A percentile compares a stretch with the other conserved stretches of the same genome.
phyloP scores from a whole-genome alignment of 2,888 invertebrate species.

The Amphimallon solstitiale region DNA sequence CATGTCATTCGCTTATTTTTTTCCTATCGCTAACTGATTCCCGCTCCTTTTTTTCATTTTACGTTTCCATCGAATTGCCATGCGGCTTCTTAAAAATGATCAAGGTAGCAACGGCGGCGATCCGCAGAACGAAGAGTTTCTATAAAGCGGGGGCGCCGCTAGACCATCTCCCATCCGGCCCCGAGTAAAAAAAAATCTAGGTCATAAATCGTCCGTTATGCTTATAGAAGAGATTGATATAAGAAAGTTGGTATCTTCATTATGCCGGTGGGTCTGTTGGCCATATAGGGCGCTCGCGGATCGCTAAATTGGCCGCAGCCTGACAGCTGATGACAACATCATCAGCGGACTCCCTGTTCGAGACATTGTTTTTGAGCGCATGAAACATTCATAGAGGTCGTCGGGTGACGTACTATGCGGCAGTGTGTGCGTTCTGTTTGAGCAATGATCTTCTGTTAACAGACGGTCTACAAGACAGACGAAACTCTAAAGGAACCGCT shows the following conservation, averaged over 20 bases:
- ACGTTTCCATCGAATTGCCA: no score
- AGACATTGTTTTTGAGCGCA: conserved; percentile 60
- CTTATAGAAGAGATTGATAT: conserved; percentile 45
- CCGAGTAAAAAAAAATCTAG: conserved; percentile 40
- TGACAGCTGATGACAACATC: conserved; percentile 64
- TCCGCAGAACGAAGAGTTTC: neutral
- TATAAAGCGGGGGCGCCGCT: conserved; percentile 54
- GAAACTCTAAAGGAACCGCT: no score
- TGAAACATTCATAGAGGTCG: conserved; percentile 58
- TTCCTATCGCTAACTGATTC: no score
- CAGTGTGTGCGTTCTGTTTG: neutral
- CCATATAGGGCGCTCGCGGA: conserved; percentile 60
- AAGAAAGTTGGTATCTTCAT: conserved; percentile 63
- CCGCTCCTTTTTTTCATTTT: no score
- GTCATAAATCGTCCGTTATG: conserved; percentile 58
- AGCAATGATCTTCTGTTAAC: no score
- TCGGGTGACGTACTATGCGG: conserved; percentile 22
- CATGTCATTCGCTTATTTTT: no score
- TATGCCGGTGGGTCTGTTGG: conserved; percentile 58
- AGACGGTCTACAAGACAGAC: no score
- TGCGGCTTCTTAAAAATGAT: conserved; percentile 22
- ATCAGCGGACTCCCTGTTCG: conserved; percentile 59
- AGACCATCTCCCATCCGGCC: conserved; percentile 43
- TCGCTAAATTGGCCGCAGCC: conserved; percentile 60
- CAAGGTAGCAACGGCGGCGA: conserved; percentile 14